These are phyloP conservation scores for silkworm (Bombyx mori) DNA, from an alignment of 1,140 invertebrate genomes.

Conservation along the genomic window DNA sequence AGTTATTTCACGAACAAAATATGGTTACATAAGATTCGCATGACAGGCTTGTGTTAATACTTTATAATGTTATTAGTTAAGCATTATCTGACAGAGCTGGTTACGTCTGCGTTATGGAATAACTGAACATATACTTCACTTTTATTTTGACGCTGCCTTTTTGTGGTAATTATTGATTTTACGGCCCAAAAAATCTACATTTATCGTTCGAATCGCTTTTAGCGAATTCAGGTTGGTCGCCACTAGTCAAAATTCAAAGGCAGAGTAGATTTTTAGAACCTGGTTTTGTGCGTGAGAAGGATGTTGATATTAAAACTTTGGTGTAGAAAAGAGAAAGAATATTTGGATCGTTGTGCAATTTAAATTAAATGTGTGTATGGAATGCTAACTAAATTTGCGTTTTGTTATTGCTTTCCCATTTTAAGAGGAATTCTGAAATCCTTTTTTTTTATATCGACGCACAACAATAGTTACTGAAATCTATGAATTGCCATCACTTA, in stretches of 20 bases:
- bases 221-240: conserved; percentile 46
- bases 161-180: conserved; percentile 22
- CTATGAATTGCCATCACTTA: too few species aligned
- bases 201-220: conserved; percentile 36
- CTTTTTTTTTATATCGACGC: too few species aligned
- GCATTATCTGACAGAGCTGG: conserved; percentile 45
- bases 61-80: conserved; percentile 6
- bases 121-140: conserved; percentile 54
- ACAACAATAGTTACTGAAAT: too few species aligned
- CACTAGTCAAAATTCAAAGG: conserved; percentile 34
- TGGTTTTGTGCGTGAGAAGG: too few species aligned
- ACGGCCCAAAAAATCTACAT: conserved; percentile 56
- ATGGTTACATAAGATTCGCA: conserved; percentile 66
- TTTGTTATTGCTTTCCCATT: too few species aligned
- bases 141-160: conserved; percentile 45
- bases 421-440: too few species aligned
- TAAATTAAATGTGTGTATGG: too few species aligned
- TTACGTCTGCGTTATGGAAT: conserved; percentile 24
- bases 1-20: conserved; percentile 48
- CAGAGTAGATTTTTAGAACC: too few species aligned
- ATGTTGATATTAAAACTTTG: too few species aligned
- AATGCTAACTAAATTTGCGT: too few species aligned
- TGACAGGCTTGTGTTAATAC: conserved; percentile 46
- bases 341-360: too few species aligned
- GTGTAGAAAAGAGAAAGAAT: too few species aligned